These are phyloP conservation scores for Hemicrepidius hirtus DNA, from an alignment of 2,888 invertebrate genomes.

Conservation along the genomic window DNA sequence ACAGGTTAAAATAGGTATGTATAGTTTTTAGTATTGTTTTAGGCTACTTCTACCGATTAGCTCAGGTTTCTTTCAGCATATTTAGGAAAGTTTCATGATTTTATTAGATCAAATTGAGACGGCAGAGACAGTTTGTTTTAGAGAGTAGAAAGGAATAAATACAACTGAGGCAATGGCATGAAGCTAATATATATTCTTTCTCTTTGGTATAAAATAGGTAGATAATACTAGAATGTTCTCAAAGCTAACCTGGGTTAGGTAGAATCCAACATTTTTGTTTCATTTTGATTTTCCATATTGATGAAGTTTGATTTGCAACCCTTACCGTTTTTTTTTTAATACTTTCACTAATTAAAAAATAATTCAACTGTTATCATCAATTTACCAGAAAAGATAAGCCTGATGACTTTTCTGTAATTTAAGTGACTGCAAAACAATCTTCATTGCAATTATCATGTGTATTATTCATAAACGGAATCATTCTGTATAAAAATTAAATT, in stretches of 20 bases:
- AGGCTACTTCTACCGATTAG: slow-evolving; percentile 62
- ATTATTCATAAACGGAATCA: neutral
- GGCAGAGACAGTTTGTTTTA: slow-evolving; percentile 11
- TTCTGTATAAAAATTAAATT: neutral
- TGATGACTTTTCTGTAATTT: neutral
- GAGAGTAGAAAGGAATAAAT: slow-evolving; percentile 29
- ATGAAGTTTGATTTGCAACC: slow-evolving; percentile 10
- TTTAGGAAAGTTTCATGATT: slow-evolving; percentile 21
- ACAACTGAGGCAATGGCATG: slow-evolving; percentile 17
- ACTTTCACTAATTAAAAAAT: too few relatives aligned
- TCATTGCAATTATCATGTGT: neutral
- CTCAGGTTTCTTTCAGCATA: slow-evolving; percentile 65
- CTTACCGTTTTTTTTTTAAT: too few relatives aligned
- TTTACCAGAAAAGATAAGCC: too few relatives aligned
- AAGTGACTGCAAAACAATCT: neutral
- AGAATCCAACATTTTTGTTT: slow-evolving; percentile 56
- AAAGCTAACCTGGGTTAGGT: slow-evolving; percentile 68
- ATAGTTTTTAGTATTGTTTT: slow-evolving; percentile 62
- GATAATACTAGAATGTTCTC: slow-evolving; percentile 38
- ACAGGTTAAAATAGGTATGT: slow-evolving; percentile 64
- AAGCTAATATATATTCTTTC: slow-evolving; percentile 11
- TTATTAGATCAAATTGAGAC: slow-evolving; percentile 6
- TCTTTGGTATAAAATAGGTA: slow-evolving; percentile 39
- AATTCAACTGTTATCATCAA: too few relatives aligned
- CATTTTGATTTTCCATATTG: slow-evolving; percentile 4